Evolutionary conservation across 2,113 vertebrate genomes (phyloP).

Genomic region (Chionis minor): DNA sequence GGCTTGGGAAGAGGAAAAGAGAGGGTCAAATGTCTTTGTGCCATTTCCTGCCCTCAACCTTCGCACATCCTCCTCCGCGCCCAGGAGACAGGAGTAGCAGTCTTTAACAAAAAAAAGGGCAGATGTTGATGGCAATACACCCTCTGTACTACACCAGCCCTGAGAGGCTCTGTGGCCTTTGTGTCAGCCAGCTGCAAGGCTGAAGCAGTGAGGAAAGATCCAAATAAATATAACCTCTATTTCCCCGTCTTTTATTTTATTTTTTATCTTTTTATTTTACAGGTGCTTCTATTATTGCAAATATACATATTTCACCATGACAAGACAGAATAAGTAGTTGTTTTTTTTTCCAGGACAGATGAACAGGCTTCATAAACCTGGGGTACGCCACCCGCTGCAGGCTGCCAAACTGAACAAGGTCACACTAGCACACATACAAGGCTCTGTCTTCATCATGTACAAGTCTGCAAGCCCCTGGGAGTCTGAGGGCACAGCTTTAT

Average conservation of each 20-base stretch:
- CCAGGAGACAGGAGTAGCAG: neutral
- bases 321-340: neutral
- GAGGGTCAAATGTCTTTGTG: neutral
- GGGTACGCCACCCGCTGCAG: neutral
- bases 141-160: neutral
- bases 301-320: neutral
- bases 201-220: neutral
- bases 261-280: neutral
- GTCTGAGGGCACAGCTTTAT: neutral
- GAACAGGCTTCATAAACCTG: neutral
- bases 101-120: neutral
- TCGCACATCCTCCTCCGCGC: neutral
- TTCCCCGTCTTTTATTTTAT: neutral
- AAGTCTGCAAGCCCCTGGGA: neutral
- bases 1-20: neutral
- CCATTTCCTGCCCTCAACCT: neutral
- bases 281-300: neutral
- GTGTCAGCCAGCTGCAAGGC: neutral
- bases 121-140: neutral
- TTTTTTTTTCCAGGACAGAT: neutral
- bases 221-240: neutral
- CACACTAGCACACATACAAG: neutral
- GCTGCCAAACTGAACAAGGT: neutral
- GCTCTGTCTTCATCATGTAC: neutral
- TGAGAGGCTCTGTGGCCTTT: neutral